Base-by-base conservation (phyloP, 37 sponge, comb jelly and placozoan genomes). In the Amphimedon queenslandica region DNA sequence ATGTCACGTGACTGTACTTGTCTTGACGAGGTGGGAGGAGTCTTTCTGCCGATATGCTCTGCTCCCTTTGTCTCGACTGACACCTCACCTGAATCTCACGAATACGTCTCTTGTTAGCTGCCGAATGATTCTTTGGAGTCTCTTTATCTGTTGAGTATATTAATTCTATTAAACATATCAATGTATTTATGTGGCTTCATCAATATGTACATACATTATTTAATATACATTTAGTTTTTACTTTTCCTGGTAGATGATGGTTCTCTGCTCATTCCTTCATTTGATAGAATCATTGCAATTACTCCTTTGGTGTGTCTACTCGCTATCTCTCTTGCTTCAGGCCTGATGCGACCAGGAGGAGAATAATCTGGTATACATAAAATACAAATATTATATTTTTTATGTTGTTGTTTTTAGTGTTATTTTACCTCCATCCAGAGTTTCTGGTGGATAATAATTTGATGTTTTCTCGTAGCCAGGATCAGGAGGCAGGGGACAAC, bases 251-350 rank as follows among this genome's bases (percentile, higher is more conserved):
- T n/a, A n/a, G n/a, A n/a, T n/a, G n/a, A n/a, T n/a, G n/a, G n/a
- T n/a, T n/a, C n/a, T n/a, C n/a, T n/a, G n/a, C n/a, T n/a, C n/a
- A n/a, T n/a, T n/a, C n/a, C n/a, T n/a, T n/a, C n/a, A n/a, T 25
- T 29, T 55, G 67, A 67, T 21, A 85, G 57, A 1, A 85, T 18
- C 32, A 42, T 58, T 10, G 66, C 80, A 13, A 85, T 53, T 18
- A 70, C 69, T 31, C 86, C 86, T 20, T 43, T 25, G 31, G 42
- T 66, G 42, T 79, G 80, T 3, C 27, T 58, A 3, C 61, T 53
- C 1, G 86, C 86, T 51, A 79, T 80, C 68, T 74, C 69, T 29
- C 32, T 70, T 33, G 80, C 86, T 51, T 78, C 80, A n/a, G 80
- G 79, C 38, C 53, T 73, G 24, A 64, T 63, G 23, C 73, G 64